Conservation (phyloP, 2,113 vertebrate genomes). For the Notarius quadriscutis region DNA sequence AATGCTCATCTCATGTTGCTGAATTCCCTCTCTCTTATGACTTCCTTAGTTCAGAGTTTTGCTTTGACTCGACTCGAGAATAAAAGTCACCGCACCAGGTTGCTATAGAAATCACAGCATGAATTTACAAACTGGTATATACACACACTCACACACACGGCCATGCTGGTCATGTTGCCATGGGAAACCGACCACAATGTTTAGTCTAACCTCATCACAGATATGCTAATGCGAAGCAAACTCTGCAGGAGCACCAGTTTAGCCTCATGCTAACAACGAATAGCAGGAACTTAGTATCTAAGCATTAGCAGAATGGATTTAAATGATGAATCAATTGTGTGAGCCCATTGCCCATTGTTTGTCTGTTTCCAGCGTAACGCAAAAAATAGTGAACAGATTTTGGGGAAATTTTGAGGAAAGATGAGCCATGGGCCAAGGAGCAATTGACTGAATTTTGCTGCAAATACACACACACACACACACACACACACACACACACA, state of each 20-base stretch:
- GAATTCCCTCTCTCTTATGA: not conserved
- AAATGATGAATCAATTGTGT: not conserved
- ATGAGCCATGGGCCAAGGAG: too few relatives aligned
- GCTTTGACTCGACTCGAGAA: not conserved
- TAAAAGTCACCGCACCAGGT: conserved; percentile 12
- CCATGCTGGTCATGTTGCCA: not conserved
- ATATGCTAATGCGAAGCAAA: too few relatives aligned
- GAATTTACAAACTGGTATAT: not conserved
- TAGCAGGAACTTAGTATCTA: not conserved
- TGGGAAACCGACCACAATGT: not conserved
- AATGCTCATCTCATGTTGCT: not conserved
- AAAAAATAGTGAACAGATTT: too few relatives aligned
- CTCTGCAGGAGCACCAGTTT: not conserved
- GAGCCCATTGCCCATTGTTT: not conserved
- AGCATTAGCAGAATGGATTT: not conserved
- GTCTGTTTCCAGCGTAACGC: too few relatives aligned
- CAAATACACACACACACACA: too few relatives aligned
- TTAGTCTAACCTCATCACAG: not conserved
- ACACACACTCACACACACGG: not conserved
- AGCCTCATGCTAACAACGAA: not conserved
- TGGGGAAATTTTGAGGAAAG: too few relatives aligned
- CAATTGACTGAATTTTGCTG: too few relatives aligned
- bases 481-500: too few relatives aligned
- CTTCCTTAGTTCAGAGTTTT: conserved; percentile 28
- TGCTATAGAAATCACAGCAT: not conserved